phyloP scores from a whole-genome alignment of 1,140 invertebrate species.

The Charaxes varanes region DNA sequence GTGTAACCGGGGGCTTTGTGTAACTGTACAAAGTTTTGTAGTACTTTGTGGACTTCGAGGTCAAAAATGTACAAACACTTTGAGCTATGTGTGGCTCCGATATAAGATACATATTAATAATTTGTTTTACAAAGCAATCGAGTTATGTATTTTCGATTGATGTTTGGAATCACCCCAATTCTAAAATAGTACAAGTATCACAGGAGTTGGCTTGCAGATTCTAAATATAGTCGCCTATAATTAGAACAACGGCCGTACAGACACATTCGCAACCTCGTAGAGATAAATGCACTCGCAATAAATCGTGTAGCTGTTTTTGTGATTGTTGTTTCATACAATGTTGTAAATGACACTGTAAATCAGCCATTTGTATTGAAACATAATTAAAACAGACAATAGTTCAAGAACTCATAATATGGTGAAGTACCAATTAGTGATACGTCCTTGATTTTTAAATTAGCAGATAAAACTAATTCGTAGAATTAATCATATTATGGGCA shows the following conservation, averaged over 20 bases:
- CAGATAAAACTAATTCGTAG: too few relatives aligned
- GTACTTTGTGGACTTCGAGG: too few relatives aligned
- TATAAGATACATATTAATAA: too few relatives aligned
- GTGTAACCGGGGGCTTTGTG: too few relatives aligned
- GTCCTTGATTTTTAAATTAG: too few relatives aligned
- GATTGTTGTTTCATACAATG: slow-evolving; percentile 1
- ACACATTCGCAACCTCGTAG: not conserved
- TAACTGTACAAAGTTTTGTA: too few relatives aligned
- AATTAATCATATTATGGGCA: too few relatives aligned
- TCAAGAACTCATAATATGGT: too few relatives aligned
- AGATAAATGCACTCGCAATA: slow-evolving; percentile 13
- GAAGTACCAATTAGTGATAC: not conserved
- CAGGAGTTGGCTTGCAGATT: slow-evolving; percentile 7
- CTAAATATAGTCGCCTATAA: slow-evolving; percentile 18
- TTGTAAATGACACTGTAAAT: slow-evolving; percentile 4
- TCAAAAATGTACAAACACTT: too few relatives aligned
- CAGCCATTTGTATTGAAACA: not conserved
- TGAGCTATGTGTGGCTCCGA: too few relatives aligned
- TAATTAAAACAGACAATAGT: not conserved
- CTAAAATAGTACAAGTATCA: slow-evolving; percentile 4
- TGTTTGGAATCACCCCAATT: slow-evolving; percentile 6
- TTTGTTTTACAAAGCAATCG: too few relatives aligned
- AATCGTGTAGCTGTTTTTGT: not conserved
- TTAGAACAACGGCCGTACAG: slow-evolving; percentile 10
- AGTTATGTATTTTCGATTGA: too few relatives aligned